Base-by-base conservation (phyloP, 2,888 invertebrate genomes). In the Ormyrus labotus region DNA sequence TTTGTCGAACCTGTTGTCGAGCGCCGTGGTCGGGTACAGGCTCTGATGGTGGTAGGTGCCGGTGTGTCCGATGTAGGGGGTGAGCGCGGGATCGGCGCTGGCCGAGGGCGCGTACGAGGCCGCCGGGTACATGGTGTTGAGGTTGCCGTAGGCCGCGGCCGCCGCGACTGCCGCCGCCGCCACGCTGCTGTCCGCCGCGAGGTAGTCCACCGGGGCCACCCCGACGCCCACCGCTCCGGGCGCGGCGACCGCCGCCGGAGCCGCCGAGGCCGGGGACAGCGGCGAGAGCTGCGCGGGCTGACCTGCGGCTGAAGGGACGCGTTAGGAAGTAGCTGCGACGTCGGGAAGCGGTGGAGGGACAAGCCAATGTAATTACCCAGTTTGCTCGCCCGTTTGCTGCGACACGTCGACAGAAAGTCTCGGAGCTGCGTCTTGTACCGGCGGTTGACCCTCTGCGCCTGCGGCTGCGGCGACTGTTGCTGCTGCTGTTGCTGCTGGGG, bases 341-440 rank as follows among this genome's bases (percentile, higher is more conserved):
- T 64, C 2, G 0, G 13, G 11, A n/a, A 9, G 13, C n/a, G 2
- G 60, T 9, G 5, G 10, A 60, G 19, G 60, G 60, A 19, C 19
- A 63, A 47, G 4, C 11, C 5, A 34, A 4, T 45, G 47, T 9
- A 64, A 48, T 6, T 9, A 19, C 82, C 80, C 47, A 78, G n/a
- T 72, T 82, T 82, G 70, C 78, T 80, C 11, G 89, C 87, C 89
- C 96, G 93, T 88, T 96, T 96, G 83, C 95, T 96, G 83, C 98
- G 94, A 89, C 98, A 98, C 11, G 98, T 98, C 13, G 98, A 97
- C 2, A 98, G 92, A 90, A 98, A 98, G 92, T 98, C 98, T 68
- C 98, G 92, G 47, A 98, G 92, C 89, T 98, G 98, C 4, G 97
- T 97, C 91, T 98, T 98, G 92, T 98, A 98, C 87, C 98, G 94